Evolutionary conservation across 2,113 vertebrate genomes (phyloP).

Genomic region (Ammospiza caudacuta): DNA sequence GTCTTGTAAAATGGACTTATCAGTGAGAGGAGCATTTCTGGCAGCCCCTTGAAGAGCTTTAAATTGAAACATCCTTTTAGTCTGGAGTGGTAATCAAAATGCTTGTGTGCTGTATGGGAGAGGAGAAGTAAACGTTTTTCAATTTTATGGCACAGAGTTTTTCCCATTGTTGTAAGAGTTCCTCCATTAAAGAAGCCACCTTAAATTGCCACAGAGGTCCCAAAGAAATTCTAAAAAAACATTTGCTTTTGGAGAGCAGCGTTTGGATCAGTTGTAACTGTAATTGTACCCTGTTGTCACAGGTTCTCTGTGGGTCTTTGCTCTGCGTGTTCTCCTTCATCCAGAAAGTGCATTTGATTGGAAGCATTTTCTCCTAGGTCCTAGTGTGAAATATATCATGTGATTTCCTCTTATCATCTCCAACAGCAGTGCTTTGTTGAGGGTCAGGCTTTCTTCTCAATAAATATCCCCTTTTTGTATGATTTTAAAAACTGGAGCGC

Average conservation of each 20-base stretch:
- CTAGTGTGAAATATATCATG: neutral
- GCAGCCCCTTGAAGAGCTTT: conserved; percentile 27
- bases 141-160: conserved; percentile 28
- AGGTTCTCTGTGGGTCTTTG: neutral
- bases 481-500: neutral
- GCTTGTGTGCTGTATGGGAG: neutral
- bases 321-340: neutral
- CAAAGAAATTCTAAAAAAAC: neutral
- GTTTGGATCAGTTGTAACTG: neutral
- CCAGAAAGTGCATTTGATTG: neutral
- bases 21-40: conserved; percentile 20
- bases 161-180: conserved; percentile 11
- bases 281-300: neutral
- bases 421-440: neutral
- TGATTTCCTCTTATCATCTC: neutral
- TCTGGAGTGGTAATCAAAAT: conserved; percentile 39
- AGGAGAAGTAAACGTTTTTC: conserved; percentile 13
- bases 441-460: neutral
- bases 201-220: neutral
- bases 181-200: neutral
- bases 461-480: neutral
- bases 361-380: neutral
- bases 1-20: conserved; percentile 25
- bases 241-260: neutral
- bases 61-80: conserved; percentile 52